phyloP scores from a whole-genome alignment of 1,140 invertebrate species.

The Diuraphis noxia region DNA sequence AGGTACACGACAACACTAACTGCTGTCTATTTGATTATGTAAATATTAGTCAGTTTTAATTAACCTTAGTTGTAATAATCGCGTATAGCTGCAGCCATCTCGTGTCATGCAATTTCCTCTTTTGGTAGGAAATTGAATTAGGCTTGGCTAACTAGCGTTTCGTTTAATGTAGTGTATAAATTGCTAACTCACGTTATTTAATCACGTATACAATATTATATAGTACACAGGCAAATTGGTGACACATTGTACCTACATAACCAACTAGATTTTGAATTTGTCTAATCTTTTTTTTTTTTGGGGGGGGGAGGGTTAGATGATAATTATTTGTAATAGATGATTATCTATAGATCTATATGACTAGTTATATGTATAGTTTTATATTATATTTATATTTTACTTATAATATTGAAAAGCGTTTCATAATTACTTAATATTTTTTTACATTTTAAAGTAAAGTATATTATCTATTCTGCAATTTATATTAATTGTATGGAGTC shows the following conservation, averaged over 20 bases:
- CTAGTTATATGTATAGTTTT: too few species aligned
- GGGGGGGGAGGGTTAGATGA: not conserved
- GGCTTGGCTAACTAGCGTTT: conserved; percentile 22
- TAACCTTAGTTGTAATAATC: conserved; percentile 37
- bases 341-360: not conserved
- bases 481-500: too few species aligned
- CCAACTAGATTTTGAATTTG: not conserved
- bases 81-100: not conserved
- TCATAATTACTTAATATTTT: too few species aligned
- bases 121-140: conserved; percentile 52
- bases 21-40: conserved; percentile 22
- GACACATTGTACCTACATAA: not conserved
- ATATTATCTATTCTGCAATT: too few species aligned
- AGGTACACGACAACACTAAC: not conserved
- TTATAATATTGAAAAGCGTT: too few species aligned
- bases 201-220: not conserved
- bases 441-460: too few species aligned
- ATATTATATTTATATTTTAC: too few species aligned
- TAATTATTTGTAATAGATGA: not conserved
- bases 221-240: not conserved
- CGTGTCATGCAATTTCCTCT: conserved; percentile 47
- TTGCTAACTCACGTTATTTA: conserved; percentile 30
- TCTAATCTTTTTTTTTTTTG: not conserved
- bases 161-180: conserved; percentile 45
- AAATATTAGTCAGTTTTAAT: conserved; percentile 42